A percentile compares a stretch with the other conserved stretches of the same genome.
phyloP scores from a whole-genome alignment of 2,888 invertebrate genomes.

The Mimachlamys varia region DNA sequence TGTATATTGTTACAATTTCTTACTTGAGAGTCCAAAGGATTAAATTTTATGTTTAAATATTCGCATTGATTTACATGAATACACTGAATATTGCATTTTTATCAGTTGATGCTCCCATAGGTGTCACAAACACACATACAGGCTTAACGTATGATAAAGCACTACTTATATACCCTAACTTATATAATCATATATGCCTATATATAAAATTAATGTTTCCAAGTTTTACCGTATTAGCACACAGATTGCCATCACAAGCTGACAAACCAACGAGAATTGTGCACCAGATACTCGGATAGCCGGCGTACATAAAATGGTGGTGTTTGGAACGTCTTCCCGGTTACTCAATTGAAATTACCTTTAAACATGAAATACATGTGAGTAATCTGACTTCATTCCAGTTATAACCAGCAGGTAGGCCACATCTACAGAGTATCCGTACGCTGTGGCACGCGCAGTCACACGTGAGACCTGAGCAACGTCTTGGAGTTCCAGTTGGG shows the following conservation, averaged over 20 bases:
- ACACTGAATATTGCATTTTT: neutral
- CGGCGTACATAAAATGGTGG: neutral
- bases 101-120: neutral
- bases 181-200: no score
- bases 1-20: no score
- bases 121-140: neutral
- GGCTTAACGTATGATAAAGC: neutral
- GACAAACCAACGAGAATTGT: neutral
- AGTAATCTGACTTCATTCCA: constrained; percentile 33
- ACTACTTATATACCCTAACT: no score
- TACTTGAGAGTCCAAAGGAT: neutral
- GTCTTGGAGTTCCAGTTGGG: neutral
- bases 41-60: neutral
- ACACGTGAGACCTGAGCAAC: neutral
- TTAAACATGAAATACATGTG: neutral
- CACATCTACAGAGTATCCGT: neutral
- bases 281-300: neutral
- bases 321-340: constrained; percentile 15
- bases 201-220: no score
- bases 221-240: no score
- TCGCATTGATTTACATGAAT: neutral
- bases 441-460: neutral
- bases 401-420: constrained; percentile 9
- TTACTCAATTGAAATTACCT: constrained; percentile 31
- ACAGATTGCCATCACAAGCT: neutral